phyloP scores from a whole-genome alignment of 92 coral and sea anemone species.

The Siderastrea radians region DNA sequence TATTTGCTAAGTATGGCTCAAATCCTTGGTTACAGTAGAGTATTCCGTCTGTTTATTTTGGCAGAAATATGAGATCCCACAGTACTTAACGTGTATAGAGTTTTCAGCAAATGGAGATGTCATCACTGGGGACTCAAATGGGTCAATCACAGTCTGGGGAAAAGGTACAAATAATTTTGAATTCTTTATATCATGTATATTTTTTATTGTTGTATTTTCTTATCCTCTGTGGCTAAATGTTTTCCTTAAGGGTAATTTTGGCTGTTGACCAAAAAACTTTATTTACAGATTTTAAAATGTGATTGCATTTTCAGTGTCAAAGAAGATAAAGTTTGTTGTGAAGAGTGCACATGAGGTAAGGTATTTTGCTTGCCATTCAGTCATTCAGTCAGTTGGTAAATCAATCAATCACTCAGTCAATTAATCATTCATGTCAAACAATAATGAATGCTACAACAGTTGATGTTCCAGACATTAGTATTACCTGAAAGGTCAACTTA shows the following conservation, averaged over 20 bases:
- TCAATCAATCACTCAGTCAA: too few species aligned
- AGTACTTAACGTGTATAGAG: conserved; percentile 82
- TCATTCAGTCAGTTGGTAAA: too few species aligned
- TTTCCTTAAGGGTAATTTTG: neutral
- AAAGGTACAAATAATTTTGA: conserved; percentile 65
- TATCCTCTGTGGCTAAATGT: too few species aligned
- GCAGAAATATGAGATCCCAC: conserved; percentile 82
- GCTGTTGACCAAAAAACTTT: neutral
- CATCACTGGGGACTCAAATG: conserved; percentile 89
- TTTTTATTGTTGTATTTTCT: too few species aligned
- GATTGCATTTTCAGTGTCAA: conserved; percentile 69
- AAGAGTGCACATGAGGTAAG: conserved; percentile 92
- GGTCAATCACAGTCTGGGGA: conserved; percentile 88
- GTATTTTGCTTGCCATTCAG: too few species aligned
- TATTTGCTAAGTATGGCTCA: too few species aligned
- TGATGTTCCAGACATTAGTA: too few species aligned
- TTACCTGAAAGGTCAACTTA: too few species aligned
- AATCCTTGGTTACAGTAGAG: neutral
- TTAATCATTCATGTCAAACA: too few species aligned
- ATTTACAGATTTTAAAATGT: neutral
- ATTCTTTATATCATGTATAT: too few species aligned
- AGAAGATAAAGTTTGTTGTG: conserved; percentile 89
- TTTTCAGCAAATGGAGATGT: conserved; percentile 88
- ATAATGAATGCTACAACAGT: too few species aligned
- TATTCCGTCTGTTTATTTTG: neutral